Percentiles rank a stretch among this genome's conserved stretches.
Evolutionary conservation across 23 tunicate species (phyloP).

Genomic region (Halocynthia aurantium): DNA sequence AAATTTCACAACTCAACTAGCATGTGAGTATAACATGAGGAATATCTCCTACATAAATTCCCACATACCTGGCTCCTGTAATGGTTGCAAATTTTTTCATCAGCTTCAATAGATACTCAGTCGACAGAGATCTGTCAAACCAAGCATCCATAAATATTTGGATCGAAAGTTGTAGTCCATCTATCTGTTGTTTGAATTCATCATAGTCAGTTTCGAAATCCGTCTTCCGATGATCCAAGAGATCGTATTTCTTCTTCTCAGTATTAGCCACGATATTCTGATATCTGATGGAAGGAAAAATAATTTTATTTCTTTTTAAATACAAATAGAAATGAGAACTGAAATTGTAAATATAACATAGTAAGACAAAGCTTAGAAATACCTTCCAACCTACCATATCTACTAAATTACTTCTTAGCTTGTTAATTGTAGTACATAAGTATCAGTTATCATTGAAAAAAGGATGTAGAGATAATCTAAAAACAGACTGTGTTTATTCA

Average conservation of each 20-base stretch:
- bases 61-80: conserved; percentile 59
- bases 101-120: conserved; percentile 62
- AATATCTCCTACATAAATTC: no score
- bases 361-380: no score
- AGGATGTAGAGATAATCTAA: no score
- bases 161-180: conserved; percentile 43
- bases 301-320: background rate
- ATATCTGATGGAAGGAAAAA: conserved; percentile 33
- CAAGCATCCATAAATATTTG: conserved; percentile 91
- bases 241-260: conserved; percentile 93
- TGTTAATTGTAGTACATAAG: no score
- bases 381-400: no score
- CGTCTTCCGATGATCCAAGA: conserved; percentile 80
- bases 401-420: no score
- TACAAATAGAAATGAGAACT: no score
- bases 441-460: no score
- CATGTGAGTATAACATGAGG: background rate
- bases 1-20: background rate
- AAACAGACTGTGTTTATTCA: no score
- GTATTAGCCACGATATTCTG: conserved; percentile 77
- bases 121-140: conserved; percentile 70
- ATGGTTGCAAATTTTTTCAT: conserved; percentile 58
- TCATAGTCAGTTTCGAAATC: conserved; percentile 77
- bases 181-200: conserved; percentile 76
- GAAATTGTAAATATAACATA: no score